Evolutionary conservation across 35 echinoderm and acorn worm genomes (phyloP), one percentile per base, ranked within the genome.

Genomic region (Strongylocentrotus purpuratus): DNA sequence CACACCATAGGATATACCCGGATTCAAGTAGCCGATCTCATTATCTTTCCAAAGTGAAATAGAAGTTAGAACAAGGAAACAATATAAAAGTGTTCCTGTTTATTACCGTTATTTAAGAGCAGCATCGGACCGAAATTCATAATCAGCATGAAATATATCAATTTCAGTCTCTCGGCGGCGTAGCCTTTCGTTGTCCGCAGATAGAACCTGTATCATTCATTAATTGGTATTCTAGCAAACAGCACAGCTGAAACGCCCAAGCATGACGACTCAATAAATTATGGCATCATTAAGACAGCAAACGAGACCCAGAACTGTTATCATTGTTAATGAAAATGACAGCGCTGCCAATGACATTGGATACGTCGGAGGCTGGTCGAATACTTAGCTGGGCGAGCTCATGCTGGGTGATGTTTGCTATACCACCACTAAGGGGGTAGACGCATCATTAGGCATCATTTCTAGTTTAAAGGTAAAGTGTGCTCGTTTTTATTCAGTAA

Each of bases 281-380:
- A 78, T 28, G 65, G 20, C 61, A n/a, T n/a, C 65, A 78, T 78
- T n/a, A 28, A 28, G 28, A 28, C 25, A 78, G 65, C 65, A 78
- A 78, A 78, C 7, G 65, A 78, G 65, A 5, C 65, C 65, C 65
- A 78, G 65, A 28, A 78, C 65, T 78, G 28, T 78, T 78, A 78
- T 78, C 20, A 28, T 78, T 78, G 65, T 78, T 78, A 78, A 78
- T 78, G 65, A 78, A 78, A 78, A 78, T 78, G 65, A 78, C 65
- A 78, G 65, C 65, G 65, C 20, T 78, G 65, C 65, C 65, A 22
- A 78, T 78, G 65, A 78, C 65, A 78, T 78, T 78, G 65, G 65
- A 78, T 78, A n/a, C 22, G 65, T 8, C 65, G 2, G 65, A 28
- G 65, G 22, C 65, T 78, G 65, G 65, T 78, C 65, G 65, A 78